Conservation (phyloP, 2,797 vertebrate species). For the Trichosurus vulpecula region DNA sequence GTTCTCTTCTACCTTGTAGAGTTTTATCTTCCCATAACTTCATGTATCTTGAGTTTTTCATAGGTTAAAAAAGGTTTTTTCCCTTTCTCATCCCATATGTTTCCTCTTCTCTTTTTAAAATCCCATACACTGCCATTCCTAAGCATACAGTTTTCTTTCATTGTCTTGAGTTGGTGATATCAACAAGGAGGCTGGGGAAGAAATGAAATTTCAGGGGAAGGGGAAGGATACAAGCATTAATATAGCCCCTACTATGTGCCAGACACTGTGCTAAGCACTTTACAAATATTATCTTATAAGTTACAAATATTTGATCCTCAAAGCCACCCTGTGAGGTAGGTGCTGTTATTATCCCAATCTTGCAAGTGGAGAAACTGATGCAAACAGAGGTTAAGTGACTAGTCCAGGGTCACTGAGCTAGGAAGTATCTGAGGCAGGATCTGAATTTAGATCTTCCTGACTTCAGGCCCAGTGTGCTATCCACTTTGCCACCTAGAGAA, state of each 20-base stretch:
- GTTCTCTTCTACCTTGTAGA: not conserved
- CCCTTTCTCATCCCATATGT: not conserved
- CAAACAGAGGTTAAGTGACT: not conserved
- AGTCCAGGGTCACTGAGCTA: not conserved
- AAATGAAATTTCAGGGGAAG: not conserved
- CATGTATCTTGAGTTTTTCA: not conserved
- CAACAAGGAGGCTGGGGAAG: not conserved
- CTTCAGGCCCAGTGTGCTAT: not conserved
- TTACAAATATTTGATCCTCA: not conserved
- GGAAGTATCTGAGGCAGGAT: not conserved
- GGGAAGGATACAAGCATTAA: not conserved
- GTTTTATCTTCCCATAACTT: not conserved
- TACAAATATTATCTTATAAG: not conserved
- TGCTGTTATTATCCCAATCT: not conserved
- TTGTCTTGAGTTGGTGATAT: not conserved
- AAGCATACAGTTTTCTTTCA: not conserved
- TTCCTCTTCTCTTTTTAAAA: not conserved
- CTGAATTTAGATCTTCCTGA: not conserved
- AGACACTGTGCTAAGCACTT: not conserved
- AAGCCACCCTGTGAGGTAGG: not conserved
- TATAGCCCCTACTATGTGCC: no score
- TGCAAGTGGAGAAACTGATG: not conserved
- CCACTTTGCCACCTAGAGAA: not conserved
- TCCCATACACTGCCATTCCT: not conserved
- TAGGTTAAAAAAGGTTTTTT: not conserved